A percentile compares a stretch with the other conserved stretches of the same genome.
phyloP scores from a whole-genome alignment of 1,140 invertebrate genomes.

The Anastatus disparis region DNA sequence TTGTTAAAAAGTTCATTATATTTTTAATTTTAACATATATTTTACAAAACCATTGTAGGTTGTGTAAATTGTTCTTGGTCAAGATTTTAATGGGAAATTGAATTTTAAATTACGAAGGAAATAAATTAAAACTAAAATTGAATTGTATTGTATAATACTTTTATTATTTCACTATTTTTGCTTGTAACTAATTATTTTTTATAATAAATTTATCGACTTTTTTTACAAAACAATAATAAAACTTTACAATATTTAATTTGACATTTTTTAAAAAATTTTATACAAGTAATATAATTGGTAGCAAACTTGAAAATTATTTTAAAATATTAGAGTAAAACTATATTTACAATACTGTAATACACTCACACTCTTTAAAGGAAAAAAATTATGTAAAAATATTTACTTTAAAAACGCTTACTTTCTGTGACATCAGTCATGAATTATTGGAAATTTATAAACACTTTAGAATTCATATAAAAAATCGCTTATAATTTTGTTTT shows the following conservation, averaged over 20 bases:
- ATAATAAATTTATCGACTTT: constrained; percentile 25
- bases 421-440: constrained; percentile 12
- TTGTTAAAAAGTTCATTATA: no score
- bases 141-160: constrained; percentile 20
- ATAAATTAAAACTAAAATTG: not conserved
- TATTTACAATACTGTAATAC: constrained; percentile 23
- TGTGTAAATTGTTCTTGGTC: no score
- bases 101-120: no score
- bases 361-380: constrained; percentile 1
- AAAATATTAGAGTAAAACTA: constrained; percentile 12
- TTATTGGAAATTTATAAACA: constrained; percentile 16
- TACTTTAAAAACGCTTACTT: not conserved
- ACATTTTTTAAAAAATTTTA: constrained; percentile 25
- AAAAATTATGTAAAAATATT: constrained; percentile 9
- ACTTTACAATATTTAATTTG: constrained; percentile 27
- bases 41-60: no score
- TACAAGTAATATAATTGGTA: constrained; percentile 23
- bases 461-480: constrained; percentile 9
- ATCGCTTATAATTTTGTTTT: not conserved
- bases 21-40: no score
- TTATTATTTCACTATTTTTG: constrained; percentile 13
- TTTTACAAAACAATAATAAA: constrained; percentile 25
- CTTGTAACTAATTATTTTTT: constrained; percentile 6
- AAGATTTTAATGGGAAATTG: no score
- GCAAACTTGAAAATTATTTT: constrained; percentile 5